phyloP scores from a whole-genome alignment of 2,113 vertebrate species.

The Plotosus lineatus region DNA sequence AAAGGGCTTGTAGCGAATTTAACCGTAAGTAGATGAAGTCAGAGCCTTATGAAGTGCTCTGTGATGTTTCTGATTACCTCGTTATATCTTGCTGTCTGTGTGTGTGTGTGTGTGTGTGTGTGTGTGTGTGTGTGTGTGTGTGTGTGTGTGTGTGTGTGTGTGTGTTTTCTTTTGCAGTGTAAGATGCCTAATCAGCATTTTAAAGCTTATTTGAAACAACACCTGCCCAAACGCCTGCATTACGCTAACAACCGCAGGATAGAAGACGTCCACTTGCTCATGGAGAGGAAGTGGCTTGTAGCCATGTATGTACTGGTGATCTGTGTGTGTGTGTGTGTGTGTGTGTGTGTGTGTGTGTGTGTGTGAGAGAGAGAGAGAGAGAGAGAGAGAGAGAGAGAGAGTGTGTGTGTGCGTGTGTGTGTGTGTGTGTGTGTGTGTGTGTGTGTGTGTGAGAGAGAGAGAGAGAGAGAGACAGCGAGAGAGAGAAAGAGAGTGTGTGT shows the following conservation, averaged over 20 bases:
- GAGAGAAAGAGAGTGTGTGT: background rate
- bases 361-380: no score
- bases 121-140: slow-evolving; percentile 15
- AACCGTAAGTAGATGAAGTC: slow-evolving; percentile 80
- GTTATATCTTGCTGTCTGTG: background rate
- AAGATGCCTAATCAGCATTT: slow-evolving; percentile 94
- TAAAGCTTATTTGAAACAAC: slow-evolving; percentile 91
- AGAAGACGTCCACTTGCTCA: slow-evolving; percentile 92
- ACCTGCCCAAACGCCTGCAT: slow-evolving; percentile 94
- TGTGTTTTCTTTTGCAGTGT: slow-evolving; percentile 75
- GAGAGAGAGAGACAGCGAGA: background rate
- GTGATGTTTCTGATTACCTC: background rate
- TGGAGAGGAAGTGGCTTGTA: slow-evolving; percentile 93
- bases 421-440: background rate
- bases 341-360: background rate
- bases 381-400: no score
- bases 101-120: background rate
- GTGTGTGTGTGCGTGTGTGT: background rate
- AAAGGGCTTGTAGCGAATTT: slow-evolving; percentile 89
- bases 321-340: background rate
- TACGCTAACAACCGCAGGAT: slow-evolving; percentile 94
- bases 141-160: slow-evolving; percentile 1
- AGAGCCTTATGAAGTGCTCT: background rate
- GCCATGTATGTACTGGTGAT: slow-evolving; percentile 72
- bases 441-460: background rate